Evolutionary conservation across 2,888 invertebrate species (phyloP).

Genomic region (Sussaba pulchella): DNA sequence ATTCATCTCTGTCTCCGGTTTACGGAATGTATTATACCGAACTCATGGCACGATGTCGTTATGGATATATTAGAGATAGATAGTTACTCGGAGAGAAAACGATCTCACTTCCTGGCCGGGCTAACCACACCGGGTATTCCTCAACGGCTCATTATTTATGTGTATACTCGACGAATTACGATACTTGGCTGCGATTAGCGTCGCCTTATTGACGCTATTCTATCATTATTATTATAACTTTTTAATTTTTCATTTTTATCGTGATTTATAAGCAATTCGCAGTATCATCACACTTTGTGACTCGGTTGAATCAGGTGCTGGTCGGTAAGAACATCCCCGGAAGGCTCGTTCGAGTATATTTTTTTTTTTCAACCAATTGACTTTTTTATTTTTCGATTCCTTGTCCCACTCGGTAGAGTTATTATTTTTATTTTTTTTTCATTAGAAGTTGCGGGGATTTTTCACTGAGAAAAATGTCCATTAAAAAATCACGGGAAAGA

Average conservation of each 20-base stretch:
- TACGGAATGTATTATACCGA: slow-evolving; percentile 34
- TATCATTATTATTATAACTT: no score
- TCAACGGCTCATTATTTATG: slow-evolving; percentile 58
- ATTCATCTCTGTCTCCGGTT: not conserved
- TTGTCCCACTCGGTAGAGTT: not conserved
- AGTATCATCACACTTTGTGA: slow-evolving; percentile 21
- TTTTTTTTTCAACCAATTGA: not conserved
- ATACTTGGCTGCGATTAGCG: slow-evolving; percentile 70
- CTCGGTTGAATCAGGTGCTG: not conserved
- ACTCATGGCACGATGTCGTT: slow-evolving; percentile 21
- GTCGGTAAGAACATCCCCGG: not conserved
- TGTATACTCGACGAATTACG: slow-evolving; percentile 50
- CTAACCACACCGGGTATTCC: slow-evolving; percentile 48
- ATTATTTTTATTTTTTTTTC: no score
- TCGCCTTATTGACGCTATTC: slow-evolving; percentile 76
- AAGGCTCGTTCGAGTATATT: not conserved
- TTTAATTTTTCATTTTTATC: slow-evolving; percentile 53
- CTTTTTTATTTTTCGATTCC: not conserved
- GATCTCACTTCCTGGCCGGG: slow-evolving; percentile 50
- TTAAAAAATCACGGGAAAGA: slow-evolving; percentile 6
- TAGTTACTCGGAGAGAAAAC: slow-evolving; percentile 49
- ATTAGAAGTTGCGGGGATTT: no score
- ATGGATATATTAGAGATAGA: slow-evolving; percentile 9
- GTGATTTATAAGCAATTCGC: slow-evolving; percentile 8
- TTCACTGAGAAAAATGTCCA: not conserved